These are phyloP conservation scores for Cheilosia variabilis DNA, from an alignment of 2,888 invertebrate genomes.

Conservation along the genomic window DNA sequence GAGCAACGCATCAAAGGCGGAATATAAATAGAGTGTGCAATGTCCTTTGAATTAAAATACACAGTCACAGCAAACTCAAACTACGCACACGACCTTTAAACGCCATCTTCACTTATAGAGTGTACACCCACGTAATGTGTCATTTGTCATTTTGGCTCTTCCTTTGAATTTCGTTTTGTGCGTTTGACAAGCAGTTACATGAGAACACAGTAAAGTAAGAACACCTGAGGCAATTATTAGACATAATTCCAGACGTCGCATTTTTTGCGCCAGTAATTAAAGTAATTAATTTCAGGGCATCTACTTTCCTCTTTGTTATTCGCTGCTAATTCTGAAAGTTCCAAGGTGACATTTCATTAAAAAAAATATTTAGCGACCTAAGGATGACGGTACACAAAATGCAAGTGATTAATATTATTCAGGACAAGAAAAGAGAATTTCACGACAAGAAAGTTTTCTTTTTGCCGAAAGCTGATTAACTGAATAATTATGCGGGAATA, in stretches of 20 bases:
- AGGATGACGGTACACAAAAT: not conserved
- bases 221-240: conserved; percentile 43
- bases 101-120: too few relatives aligned
- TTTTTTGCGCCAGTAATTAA: conserved; percentile 14
- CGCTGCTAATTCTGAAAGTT: not conserved
- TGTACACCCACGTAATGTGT: conserved; percentile 20
- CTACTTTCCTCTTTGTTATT: conserved; percentile 1
- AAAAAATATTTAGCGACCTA: not conserved
- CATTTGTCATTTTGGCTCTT: conserved; percentile 1
- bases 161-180: conserved; percentile 15
- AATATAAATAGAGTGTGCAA: too few relatives aligned
- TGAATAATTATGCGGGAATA: too few relatives aligned
- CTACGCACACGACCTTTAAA: not conserved
- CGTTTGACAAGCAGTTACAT: conserved; percentile 32
- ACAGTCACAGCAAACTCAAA: not conserved
- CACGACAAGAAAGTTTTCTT: not conserved
- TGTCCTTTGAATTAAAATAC: not conserved
- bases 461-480: not conserved
- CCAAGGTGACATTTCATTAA: not conserved
- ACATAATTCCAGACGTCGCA: conserved; percentile 41
- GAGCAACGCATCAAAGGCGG: too few relatives aligned
- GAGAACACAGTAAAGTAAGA: conserved; percentile 12
- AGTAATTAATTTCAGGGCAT: not conserved
- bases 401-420: conserved; percentile 10
- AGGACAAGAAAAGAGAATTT: not conserved